These are phyloP conservation scores for Climacteris rufus DNA, from an alignment of 2,113 vertebrate genomes.

Conservation along the genomic window DNA sequence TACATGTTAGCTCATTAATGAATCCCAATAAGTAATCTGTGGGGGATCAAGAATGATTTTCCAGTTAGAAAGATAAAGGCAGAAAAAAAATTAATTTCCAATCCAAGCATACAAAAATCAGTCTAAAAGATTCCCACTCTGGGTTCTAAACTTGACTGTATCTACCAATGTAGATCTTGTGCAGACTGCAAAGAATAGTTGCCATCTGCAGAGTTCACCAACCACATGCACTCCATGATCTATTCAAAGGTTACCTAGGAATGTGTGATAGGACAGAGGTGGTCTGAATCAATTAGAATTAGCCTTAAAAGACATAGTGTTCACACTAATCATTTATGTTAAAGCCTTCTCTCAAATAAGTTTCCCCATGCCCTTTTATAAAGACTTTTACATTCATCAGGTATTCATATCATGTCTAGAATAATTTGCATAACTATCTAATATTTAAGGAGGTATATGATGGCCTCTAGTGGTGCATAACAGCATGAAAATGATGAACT, in stretches of 20 bases:
- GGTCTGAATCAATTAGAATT: not conserved
- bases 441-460: conserved; percentile 72
- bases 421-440: conserved; percentile 60
- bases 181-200: not conserved
- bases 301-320: not conserved
- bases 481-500: conserved; percentile 30
- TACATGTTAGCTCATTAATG: not conserved
- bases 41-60: not conserved
- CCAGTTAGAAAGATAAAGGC: not conserved
- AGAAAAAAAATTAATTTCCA: not conserved
- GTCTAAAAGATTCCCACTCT: not conserved
- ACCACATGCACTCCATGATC: not conserved
- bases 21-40: not conserved
- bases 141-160: not conserved
- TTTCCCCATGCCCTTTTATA: not conserved
- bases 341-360: not conserved
- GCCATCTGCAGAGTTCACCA: not conserved
- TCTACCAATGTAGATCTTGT: not conserved
- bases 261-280: not conserved
- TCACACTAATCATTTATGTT: not conserved
- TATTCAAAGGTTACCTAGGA: not conserved
- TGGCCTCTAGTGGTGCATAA: conserved; percentile 77
- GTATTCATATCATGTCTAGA: not conserved
- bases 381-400: not conserved
- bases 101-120: not conserved